Conservation (phyloP, 1,140 invertebrate species). For the Hirudo medicinalis region DNA sequence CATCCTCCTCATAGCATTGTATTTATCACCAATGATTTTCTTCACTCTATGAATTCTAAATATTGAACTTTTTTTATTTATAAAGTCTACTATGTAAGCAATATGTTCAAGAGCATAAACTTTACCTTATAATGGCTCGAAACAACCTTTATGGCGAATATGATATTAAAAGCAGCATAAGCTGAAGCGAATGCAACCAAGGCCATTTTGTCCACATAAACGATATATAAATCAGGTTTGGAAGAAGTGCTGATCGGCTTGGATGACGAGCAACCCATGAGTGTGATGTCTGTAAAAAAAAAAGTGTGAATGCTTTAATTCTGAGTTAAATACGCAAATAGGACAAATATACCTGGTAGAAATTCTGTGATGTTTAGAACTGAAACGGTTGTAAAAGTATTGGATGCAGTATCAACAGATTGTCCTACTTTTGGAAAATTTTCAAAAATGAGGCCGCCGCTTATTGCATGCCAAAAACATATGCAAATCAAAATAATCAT, state of each 20-base stretch:
- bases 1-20: too few species aligned
- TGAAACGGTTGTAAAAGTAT: background rate
- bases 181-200: background rate
- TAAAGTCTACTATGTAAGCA: too few species aligned
- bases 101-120: too few species aligned
- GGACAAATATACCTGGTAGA: background rate
- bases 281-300: background rate
- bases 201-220: background rate
- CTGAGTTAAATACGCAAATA: background rate
- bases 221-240: background rate
- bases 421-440: background rate
- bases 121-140: background rate
- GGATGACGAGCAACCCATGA: background rate
- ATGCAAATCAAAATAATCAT: constrained; percentile 37
- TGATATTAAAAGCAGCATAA: background rate
- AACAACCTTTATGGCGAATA: constrained; percentile 1
- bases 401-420: background rate
- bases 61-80: too few species aligned
- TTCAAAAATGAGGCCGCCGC: constrained; percentile 16
- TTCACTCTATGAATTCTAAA: too few species aligned
- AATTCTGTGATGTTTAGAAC: background rate
- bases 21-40: too few species aligned
- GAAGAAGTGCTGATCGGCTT: background rate
- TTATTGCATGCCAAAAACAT: constrained; percentile 38
- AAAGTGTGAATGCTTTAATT: background rate